Conservation (phyloP, 2,113 vertebrate genomes). For the Halcyon malimbica region DNA sequence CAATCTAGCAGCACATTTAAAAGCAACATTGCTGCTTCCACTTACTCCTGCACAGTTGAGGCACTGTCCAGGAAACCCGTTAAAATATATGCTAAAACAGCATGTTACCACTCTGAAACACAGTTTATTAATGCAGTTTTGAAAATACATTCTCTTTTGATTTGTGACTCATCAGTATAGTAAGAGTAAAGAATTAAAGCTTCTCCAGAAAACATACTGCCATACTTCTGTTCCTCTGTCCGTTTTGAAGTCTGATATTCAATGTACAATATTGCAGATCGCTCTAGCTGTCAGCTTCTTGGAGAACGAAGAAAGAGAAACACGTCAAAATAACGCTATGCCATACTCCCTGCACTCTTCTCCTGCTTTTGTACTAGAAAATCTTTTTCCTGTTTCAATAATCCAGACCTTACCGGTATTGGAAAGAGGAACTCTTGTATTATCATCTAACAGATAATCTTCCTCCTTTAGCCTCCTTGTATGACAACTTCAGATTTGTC, state of each 20-base stretch:
- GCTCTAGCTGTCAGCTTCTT: slow-evolving; percentile 7
- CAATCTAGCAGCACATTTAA: slow-evolving; percentile 78
- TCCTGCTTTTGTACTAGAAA: background rate
- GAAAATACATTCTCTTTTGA: background rate
- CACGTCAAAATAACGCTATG: background rate
- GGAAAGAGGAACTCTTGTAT: background rate
- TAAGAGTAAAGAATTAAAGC: background rate
- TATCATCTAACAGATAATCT: background rate
- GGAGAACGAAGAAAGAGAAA: background rate
- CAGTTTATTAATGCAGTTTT: background rate
- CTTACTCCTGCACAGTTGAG: slow-evolving; percentile 65
- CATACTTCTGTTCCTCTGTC: background rate
- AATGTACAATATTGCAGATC: background rate
- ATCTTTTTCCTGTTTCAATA: background rate
- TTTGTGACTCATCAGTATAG: background rate
- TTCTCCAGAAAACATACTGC: background rate
- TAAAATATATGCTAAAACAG: background rate
- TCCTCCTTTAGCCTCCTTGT: background rate
- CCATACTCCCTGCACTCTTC: background rate
- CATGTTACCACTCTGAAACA: slow-evolving; percentile 10
- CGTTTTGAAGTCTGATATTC: background rate
- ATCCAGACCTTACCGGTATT: background rate
- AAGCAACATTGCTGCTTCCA: slow-evolving; percentile 54
- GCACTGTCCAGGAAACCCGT: slow-evolving; percentile 43
- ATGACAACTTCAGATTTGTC: slow-evolving; percentile 17